Percentiles rank a stretch among this genome's conserved stretches.
Evolutionary conservation across 2,113 vertebrate genomes (phyloP).

Genomic region (Bubalus kerabau): DNA sequence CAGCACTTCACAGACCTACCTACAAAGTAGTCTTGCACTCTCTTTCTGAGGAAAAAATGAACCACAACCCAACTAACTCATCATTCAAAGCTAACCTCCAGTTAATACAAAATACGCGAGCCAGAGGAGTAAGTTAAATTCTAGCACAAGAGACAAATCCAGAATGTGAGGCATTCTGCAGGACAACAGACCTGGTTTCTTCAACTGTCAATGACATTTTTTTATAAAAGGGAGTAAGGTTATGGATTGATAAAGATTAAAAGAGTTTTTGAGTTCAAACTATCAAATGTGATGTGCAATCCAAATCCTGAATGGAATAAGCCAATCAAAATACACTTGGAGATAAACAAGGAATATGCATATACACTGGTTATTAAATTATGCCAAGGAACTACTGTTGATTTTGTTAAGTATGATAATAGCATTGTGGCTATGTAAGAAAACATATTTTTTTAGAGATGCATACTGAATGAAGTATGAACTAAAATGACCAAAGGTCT

Average conservation of each 20-base stretch:
- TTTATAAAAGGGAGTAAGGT: background rate
- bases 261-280: background rate
- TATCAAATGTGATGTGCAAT: background rate
- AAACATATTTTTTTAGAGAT: constrained; percentile 31
- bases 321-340: constrained; percentile 6
- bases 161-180: background rate
- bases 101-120: background rate
- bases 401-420: background rate
- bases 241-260: background rate
- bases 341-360: constrained; percentile 28
- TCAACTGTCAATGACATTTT: background rate
- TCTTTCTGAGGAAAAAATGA: background rate
- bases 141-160: background rate
- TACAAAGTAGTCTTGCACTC: background rate
- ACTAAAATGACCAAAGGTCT: background rate
- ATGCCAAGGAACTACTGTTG: background rate
- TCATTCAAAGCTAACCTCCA: background rate
- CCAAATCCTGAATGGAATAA: background rate
- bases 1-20: background rate
- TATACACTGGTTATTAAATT: constrained; percentile 15
- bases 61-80: background rate
- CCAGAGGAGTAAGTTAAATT: background rate
- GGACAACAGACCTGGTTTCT: background rate
- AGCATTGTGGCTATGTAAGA: background rate
- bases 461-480: background rate